These are phyloP conservation scores for Pachyuromys duprasi DNA, from an alignment of 2,797 vertebrate genomes.

Conservation along the genomic window DNA sequence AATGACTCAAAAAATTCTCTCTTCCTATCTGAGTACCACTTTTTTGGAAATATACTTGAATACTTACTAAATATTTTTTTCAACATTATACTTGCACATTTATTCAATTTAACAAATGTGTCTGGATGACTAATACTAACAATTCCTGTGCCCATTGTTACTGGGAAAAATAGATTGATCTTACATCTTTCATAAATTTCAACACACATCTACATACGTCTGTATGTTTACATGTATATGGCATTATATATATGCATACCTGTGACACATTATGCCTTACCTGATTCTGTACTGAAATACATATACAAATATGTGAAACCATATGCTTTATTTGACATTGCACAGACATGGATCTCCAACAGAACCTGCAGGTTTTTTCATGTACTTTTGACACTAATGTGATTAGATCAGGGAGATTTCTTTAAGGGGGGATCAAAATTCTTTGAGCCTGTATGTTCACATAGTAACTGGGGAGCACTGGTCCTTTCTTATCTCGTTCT, in stretches of 20 bases:
- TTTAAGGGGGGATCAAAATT: background rate
- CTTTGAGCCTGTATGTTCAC: background rate
- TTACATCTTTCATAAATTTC: background rate
- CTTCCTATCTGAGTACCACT: background rate
- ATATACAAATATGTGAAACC: background rate
- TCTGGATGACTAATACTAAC: constrained; percentile 1
- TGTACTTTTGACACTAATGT: background rate
- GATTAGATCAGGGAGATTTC: background rate
- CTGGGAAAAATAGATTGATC: background rate
- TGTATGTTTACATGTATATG: background rate
- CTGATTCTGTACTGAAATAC: background rate
- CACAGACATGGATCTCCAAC: background rate
- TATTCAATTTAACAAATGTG: constrained; percentile 45
- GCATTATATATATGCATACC: background rate
- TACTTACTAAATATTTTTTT: constrained; percentile 9
- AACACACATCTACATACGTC: background rate
- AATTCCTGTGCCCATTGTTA: background rate
- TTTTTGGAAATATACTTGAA: background rate
- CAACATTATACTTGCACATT: background rate
- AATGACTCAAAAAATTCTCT: constrained; percentile 23
- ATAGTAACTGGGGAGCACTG: background rate
- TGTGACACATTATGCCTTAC: background rate
- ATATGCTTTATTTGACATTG: background rate
- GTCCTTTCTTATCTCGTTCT: background rate
- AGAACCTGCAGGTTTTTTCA: background rate